Evolutionary conservation across 2,797 vertebrate genomes (phyloP), one percentile per base, ranked within the genome.

Genomic region (Champsocephalus esox): DNA sequence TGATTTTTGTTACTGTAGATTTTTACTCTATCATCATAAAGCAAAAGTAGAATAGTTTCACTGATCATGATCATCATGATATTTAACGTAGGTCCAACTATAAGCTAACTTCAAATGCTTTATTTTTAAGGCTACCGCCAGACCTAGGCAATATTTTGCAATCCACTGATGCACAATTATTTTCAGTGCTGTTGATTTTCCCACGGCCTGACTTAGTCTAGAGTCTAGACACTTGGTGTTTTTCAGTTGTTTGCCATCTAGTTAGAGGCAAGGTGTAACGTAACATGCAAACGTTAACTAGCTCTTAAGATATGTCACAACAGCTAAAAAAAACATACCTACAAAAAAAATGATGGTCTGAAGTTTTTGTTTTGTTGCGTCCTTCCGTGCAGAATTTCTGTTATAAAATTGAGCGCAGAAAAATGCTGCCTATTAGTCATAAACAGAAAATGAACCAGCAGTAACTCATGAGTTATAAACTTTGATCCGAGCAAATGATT

Each of bases 261-360:
- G 85, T 89, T 88, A 82, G 88, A 79, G 44, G 6, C 14, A 5
- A 64, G 45, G 79, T 88, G 86, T 65, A 17, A 87, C 64, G 45
- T 85, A 65, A 77, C 83, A 16, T 17, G 5, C 9, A 17, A 0
- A 5, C 17, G 49, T 38, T 73, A 48, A 50, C 48, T 19, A 63
- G 24, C 34, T n/a, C 41, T 28, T 60, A 63, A 73, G 59, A 77
- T 54, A 56, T 80, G 71, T 5, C 55, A 59, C 5, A 0, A 13
- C 43, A 48, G 46, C 34, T 24, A 48, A 43, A 62, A 59, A 48
- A 62, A 6, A 21, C 45, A 66, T 32, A 21, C n/a, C 32, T 21
- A 28, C 24, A 45, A 32, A 75, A 24, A 46, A 50, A 52, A 45
- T 13, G 73, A 34, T 45, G 12, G 4, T 45, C 43, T 38, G 11